Conservation (phyloP, 1,140 invertebrate genomes). For the Panonychus citri region DNA sequence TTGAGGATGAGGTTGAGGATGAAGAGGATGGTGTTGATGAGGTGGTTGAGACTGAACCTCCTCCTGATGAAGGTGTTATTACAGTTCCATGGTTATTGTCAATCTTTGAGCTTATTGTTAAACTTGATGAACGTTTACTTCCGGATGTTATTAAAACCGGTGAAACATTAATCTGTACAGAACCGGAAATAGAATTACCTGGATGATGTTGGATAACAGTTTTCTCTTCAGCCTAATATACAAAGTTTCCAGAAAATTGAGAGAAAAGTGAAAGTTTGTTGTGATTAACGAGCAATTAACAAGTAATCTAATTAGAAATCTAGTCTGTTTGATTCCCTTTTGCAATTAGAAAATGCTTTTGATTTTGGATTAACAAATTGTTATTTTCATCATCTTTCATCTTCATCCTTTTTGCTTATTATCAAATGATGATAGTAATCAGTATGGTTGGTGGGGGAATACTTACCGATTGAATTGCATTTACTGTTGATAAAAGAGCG, state of each 20-base stretch:
- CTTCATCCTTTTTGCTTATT: too few relatives aligned
- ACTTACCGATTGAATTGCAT: conserved; percentile 21
- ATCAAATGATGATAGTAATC: too few relatives aligned
- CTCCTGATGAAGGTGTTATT: conserved; percentile 15
- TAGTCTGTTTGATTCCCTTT: too few relatives aligned
- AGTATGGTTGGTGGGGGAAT: too few relatives aligned
- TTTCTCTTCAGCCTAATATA: neutral
- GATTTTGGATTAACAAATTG: neutral
- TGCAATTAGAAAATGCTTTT: neutral
- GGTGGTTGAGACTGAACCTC: neutral
- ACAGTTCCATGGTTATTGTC: neutral
- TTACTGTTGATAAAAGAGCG: conserved; percentile 27
- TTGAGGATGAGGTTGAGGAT: neutral
- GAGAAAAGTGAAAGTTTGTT: too few relatives aligned
- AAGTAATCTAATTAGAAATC: neutral
- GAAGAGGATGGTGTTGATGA: too few relatives aligned
- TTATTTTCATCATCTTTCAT: neutral
- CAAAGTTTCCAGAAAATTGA: conserved; percentile 5
- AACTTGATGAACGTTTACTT: neutral
- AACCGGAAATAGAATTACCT: too few relatives aligned
- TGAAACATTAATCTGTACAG: conserved; percentile 3
- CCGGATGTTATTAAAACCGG: neutral
- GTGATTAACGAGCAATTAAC: too few relatives aligned
- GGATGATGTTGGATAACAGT: neutral
- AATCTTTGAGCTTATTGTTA: neutral